A percentile compares a stretch with the other conserved stretches of the same genome.
These are phyloP conservation scores for Xyrauchen texanus DNA, from an alignment of 2,113 vertebrate species.

Conservation along the genomic window DNA sequence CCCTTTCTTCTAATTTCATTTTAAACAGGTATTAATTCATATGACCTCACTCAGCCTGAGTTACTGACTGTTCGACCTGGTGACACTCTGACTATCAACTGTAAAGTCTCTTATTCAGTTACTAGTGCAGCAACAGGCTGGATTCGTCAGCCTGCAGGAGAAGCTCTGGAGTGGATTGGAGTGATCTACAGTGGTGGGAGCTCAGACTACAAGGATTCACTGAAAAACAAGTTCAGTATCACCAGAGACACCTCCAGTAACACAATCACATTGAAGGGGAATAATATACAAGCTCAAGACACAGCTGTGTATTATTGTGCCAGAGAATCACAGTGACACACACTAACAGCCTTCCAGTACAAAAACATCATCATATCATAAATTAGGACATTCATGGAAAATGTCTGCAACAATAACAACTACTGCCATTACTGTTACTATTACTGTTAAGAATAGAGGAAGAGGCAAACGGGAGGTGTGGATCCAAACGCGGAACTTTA, in stretches of 20 bases:
- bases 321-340: constrained; percentile 33
- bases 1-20: not conserved
- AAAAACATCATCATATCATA: constrained; percentile 16
- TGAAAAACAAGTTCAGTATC: constrained; percentile 37
- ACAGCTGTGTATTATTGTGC: constrained; percentile 41
- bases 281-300: constrained; percentile 12
- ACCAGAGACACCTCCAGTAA: constrained; percentile 12
- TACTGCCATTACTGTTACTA: too few relatives aligned
- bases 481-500: too few relatives aligned
- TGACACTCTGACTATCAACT: constrained; percentile 11
- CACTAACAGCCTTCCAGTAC: not conserved
- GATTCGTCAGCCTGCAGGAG: constrained; percentile 39
- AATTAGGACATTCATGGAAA: too few relatives aligned
- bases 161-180: constrained; percentile 50
- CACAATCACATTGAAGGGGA: constrained; percentile 13
- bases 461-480: too few relatives aligned
- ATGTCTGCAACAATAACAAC: too few relatives aligned
- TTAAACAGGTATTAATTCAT: not conserved
- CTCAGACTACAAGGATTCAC: not conserved
- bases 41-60: not conserved
- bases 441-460: too few relatives aligned
- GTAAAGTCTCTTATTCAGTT: constrained; percentile 37
- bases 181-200: not conserved
- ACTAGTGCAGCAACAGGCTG: constrained; percentile 18
- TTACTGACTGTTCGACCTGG: not conserved